These are phyloP conservation scores for Sphaeridia pumilis DNA, from an alignment of 2,888 invertebrate species.

Conservation along the genomic window DNA sequence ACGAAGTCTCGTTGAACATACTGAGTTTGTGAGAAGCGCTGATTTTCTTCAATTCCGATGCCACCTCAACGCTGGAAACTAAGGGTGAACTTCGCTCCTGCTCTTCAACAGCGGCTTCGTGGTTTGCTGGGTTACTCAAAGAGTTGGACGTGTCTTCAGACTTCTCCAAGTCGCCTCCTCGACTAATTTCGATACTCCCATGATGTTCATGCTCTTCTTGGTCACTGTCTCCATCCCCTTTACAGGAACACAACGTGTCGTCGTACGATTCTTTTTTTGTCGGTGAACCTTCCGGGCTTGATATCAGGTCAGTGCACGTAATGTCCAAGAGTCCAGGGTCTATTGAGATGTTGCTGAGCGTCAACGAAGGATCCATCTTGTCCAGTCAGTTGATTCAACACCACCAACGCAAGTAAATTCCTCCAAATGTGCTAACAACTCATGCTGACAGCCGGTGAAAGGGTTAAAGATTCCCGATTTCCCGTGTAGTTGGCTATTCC, in stretches of 20 bases:
- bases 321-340: slow-evolving; percentile 10
- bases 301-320: slow-evolving; percentile 9
- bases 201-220: not conserved
- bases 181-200: slow-evolving; percentile 1
- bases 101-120: not conserved
- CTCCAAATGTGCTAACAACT: too few species aligned
- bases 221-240: not conserved
- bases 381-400: too few species aligned
- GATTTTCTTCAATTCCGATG: not conserved
- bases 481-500: too few species aligned
- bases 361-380: not conserved
- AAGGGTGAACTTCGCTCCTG: not conserved
- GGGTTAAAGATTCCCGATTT: too few species aligned
- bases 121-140: not conserved
- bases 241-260: slow-evolving; percentile 2
- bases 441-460: too few species aligned
- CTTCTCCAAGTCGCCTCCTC: slow-evolving; percentile 4
- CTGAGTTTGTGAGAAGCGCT: not conserved
- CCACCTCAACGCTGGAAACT: not conserved
- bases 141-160: not conserved
- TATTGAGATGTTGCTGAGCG: slow-evolving; percentile 1
- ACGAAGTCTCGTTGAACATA: slow-evolving; percentile 4
- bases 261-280: not conserved
- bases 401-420: too few species aligned
- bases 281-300: slow-evolving; percentile 3